Conservation (phyloP, 2,797 vertebrate genomes). For the Sternotherus odoratus region DNA sequence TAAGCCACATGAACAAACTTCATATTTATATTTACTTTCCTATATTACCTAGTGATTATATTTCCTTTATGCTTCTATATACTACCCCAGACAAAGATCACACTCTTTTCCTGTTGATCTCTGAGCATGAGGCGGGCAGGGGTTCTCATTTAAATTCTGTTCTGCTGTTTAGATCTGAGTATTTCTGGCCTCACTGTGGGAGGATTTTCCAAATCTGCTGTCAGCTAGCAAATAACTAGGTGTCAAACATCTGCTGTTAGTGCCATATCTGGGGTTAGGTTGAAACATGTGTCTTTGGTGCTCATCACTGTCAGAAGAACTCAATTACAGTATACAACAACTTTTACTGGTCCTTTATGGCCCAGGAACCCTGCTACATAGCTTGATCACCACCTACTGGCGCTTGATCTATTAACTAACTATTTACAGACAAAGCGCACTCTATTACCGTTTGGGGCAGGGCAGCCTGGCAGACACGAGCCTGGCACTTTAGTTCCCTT, state of each 20-base stretch:
- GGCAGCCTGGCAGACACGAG: not conserved
- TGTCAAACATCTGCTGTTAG: not conserved
- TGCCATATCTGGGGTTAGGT: not conserved
- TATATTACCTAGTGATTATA: not conserved
- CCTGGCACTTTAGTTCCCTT: not conserved
- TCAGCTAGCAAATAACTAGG: not conserved
- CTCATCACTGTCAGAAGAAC: not conserved
- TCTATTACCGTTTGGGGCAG: not conserved
- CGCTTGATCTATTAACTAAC: not conserved
- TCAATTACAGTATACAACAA: rapidly evolving
- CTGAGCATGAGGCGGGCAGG: not conserved
- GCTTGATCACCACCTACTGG: conserved; percentile 4
- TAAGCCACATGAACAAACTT: not conserved
- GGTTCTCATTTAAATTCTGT: not conserved
- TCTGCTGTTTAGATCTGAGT: not conserved
- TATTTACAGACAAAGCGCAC: conserved; percentile 2
- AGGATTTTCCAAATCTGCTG: not conserved
- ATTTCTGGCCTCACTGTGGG: not conserved
- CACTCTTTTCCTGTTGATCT: not conserved
- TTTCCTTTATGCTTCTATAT: not conserved
- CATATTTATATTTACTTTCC: not conserved
- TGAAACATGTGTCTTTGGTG: not conserved
- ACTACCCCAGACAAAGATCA: not conserved
- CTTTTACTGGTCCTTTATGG: not conserved
- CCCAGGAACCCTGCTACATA: not conserved